Evolutionary conservation across 1,140 invertebrate species (phyloP), one percentile per base, ranked within the genome.

Genomic region (Sycophila sp.): DNA sequence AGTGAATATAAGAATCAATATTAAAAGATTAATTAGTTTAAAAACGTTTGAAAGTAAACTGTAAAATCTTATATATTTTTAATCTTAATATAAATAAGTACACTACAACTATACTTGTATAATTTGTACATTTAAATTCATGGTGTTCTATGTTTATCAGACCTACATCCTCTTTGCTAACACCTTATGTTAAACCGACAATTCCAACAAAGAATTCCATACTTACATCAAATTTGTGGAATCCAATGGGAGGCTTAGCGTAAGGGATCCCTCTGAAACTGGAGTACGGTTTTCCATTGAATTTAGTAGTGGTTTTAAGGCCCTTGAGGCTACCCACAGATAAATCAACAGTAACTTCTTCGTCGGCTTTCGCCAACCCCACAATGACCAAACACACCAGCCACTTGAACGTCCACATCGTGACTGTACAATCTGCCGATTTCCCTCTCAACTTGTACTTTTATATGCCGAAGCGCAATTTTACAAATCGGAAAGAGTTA

Each of bases 261-360:
- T 92, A 6, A 92, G 91, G 91, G 60, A 93, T 88, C 3, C 89
- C 88, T 58, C 88, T 88, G 72, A 90, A 91, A 73, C 85, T 88
- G 55, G 86, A 89, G 49, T 83, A 83, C 0, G 78, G 65, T 47
- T 75, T 79, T 15, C 75, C 77, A 34, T 76, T 72, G 8, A 71
- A 72, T 32, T 76, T 58, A 8, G 81, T 81, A 2, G 56, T 74
- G 0, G 71, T 74, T 68, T 82, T 81, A 19, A 79, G 15, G 3
- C 84, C 84, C 17, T 80, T 83, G 4, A 85, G 53, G 2, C 72
- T 69, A 2, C 83, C 84, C 49, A 82, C 80, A 32, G 78, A 66
- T 69, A 83, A 81, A 17, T 79, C 78, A 15, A 85, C 26, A 42
- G 66, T 69, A 24, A 82, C 72, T 22, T 82, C 77, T 32, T 84